phyloP scores from a whole-genome alignment of 2,888 invertebrate species.

The Oasisia sp. region DNA sequence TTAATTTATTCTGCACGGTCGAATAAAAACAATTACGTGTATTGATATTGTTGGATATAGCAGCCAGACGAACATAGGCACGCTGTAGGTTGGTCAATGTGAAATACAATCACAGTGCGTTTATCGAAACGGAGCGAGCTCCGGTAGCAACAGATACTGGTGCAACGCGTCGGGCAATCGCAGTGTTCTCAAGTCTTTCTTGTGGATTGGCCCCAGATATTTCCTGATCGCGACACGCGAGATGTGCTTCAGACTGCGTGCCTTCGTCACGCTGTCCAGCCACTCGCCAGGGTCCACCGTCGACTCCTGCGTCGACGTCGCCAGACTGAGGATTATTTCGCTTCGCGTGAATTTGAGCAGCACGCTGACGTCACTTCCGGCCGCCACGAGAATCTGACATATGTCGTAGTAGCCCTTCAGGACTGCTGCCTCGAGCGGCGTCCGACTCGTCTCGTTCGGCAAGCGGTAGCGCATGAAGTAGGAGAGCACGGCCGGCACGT shows the following conservation, averaged over 20 bases:
- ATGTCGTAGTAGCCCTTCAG: not conserved
- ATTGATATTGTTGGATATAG: not conserved
- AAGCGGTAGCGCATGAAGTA: not conserved
- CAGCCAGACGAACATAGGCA: not conserved
- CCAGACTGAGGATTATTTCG: not conserved
- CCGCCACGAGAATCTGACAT: not conserved
- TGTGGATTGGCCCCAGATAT: not conserved
- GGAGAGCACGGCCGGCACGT: conserved; percentile 68
- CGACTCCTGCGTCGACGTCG: not conserved
- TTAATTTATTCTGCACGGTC: not conserved
- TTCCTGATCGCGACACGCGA: not conserved
- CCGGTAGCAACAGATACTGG: not conserved
- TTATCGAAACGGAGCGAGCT: not conserved
- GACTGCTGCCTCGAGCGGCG: not conserved
- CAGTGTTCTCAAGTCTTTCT: not conserved
- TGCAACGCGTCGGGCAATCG: not conserved
- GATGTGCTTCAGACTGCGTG: not conserved
- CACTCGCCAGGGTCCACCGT: not conserved
- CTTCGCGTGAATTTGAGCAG: not conserved
- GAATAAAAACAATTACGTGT: not conserved
- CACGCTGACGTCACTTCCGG: not conserved
- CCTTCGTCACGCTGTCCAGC: not conserved
- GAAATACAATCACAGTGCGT: not conserved
- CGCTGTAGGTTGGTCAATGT: not conserved
- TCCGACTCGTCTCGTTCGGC: not conserved